A percentile compares a stretch with the other conserved stretches of the same genome.
These are phyloP conservation scores for Microcebus lehilahytsara DNA, from an alignment of 2,113 vertebrate species.

Conservation along the genomic window DNA sequence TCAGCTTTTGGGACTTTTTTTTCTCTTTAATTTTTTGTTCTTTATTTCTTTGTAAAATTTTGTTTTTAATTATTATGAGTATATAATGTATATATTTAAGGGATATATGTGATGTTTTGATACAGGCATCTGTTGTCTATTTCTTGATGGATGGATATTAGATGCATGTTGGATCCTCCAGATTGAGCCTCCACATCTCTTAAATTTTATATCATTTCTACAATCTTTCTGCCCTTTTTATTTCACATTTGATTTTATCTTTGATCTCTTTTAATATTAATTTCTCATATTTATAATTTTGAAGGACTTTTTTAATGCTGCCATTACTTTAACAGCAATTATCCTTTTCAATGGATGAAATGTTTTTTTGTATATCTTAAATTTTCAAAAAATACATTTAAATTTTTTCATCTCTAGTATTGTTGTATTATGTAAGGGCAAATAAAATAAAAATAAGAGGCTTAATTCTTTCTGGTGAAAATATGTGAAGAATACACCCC, in stretches of 20 bases:
- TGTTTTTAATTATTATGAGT: no score
- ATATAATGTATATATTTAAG: no score
- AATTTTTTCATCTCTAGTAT: neutral
- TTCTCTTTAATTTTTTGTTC: neutral
- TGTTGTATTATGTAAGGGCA: neutral
- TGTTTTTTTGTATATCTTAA: neutral
- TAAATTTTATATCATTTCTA: neutral
- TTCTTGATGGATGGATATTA: neutral
- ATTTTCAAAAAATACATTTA: neutral
- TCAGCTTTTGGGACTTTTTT: neutral
- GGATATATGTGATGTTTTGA: no score
- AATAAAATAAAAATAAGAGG: neutral
- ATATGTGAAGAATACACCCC: neutral
- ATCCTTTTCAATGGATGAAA: neutral
- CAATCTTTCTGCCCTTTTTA: neutral
- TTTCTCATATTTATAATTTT: neutral
- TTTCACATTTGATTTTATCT: neutral
- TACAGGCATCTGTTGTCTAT: neutral
- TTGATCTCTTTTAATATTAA: neutral
- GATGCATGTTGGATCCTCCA: neutral
- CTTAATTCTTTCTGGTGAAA: neutral
- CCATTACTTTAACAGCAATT: neutral
- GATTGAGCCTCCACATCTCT: neutral
- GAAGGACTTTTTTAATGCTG: neutral
- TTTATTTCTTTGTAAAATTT: neutral